Conservation (phyloP, 2,888 invertebrate genomes). For the Gortyna flavago region DNA sequence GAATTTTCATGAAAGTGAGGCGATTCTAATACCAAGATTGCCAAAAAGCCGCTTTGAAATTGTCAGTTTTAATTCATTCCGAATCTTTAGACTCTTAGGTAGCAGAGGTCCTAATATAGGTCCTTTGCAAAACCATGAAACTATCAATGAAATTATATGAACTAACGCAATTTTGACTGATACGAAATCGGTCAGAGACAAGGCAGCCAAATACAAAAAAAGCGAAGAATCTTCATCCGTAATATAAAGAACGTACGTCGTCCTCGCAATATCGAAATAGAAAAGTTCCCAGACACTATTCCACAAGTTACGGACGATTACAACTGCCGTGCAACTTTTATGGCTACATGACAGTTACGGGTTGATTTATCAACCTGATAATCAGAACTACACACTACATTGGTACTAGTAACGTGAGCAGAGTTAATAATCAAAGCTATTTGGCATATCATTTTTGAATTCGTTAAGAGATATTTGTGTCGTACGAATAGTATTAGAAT, state of each 20-base stretch:
- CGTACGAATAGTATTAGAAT: constrained; percentile 14
- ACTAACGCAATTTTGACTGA: background rate
- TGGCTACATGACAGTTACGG: constrained; percentile 50
- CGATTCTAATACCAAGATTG: background rate
- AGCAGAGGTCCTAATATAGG: background rate
- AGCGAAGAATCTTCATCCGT: background rate
- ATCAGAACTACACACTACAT: constrained; percentile 39
- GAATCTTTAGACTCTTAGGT: background rate
- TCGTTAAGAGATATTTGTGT: background rate
- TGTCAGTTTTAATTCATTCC: background rate
- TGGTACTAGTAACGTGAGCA: constrained; percentile 31
- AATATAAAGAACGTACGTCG: constrained; percentile 8
- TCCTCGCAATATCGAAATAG: constrained; percentile 36
- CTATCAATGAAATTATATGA: background rate
- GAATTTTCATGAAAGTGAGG: background rate
- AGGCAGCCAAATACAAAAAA: background rate
- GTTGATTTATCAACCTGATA: constrained; percentile 56
- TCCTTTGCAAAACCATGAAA: background rate
- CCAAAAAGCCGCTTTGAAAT: background rate
- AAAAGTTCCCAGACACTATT: constrained; percentile 41
- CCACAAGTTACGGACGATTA: constrained; percentile 52
- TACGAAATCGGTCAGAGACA: background rate
- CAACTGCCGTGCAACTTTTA: constrained; percentile 50
- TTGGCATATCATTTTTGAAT: constrained; percentile 12
- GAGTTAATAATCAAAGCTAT: constrained; percentile 25